phyloP scores from a whole-genome alignment of 2,113 vertebrate species.

The Murina feae region DNA sequence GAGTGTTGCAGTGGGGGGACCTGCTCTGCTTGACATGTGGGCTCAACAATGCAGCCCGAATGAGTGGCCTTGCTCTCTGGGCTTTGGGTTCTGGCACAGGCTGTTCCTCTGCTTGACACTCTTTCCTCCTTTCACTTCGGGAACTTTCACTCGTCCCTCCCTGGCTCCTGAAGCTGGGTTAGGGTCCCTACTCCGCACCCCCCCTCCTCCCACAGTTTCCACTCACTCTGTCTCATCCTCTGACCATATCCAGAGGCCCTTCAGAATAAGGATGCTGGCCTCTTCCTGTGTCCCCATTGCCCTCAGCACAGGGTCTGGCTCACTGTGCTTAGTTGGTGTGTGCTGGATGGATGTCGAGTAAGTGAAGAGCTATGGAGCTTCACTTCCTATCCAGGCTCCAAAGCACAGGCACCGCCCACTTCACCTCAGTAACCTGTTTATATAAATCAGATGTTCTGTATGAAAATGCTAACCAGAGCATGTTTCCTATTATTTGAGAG shows the following conservation, averaged over 20 bases:
- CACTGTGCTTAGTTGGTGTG: rapidly evolving
- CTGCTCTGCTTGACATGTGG: background rate
- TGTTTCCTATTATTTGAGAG: conserved; percentile 31
- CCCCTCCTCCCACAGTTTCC: rapidly evolving
- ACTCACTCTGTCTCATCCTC: background rate
- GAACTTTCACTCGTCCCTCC: background rate
- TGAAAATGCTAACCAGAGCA: background rate
- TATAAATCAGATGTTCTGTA: background rate
- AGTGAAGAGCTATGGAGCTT: background rate
- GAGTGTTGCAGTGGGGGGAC: background rate
- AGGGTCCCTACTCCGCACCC: background rate
- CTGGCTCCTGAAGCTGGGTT: background rate
- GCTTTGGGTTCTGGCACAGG: background rate
- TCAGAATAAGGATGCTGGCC: background rate
- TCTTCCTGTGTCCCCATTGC: background rate
- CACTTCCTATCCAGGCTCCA: background rate
- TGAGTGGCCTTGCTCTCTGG: background rate
- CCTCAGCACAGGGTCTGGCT: background rate
- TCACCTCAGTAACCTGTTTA: background rate
- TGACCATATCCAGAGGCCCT: background rate
- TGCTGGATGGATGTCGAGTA: background rate
- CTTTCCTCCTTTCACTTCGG: background rate
- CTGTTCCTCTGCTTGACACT: background rate
- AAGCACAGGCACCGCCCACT: background rate
- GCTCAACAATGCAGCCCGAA: background rate